Percentiles rank a stretch among this genome's conserved stretches.
phyloP scores from a whole-genome alignment of 2,113 vertebrate genomes.

The Xenopus tropicalis region UCB_Xtro_10.0 CM004446.2:141338501-141339000 shows the following conservation, averaged over 20 bases:
- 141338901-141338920: too few species aligned
- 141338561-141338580: conserved; percentile 11
- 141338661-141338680: conserved; percentile 53
- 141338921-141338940: too few species aligned
- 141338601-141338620: conserved; percentile 4
- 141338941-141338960: too few species aligned
- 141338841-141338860: too few species aligned
- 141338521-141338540: background rate
- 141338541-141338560: background rate
- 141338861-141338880: too few species aligned
- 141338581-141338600: conserved; percentile 7
- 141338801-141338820: too few species aligned
- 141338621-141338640: conserved; percentile 18
- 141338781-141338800: too few species aligned
- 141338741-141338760: conserved; percentile 47
- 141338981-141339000: too few species aligned
- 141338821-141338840: too few species aligned
- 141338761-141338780: conserved; percentile 58
- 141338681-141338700: conserved; percentile 54
- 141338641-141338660: conserved; percentile 45
- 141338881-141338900: too few species aligned
- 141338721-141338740: conserved; percentile 23
- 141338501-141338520: background rate
- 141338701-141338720: background rate
- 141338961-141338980: too few species aligned